A percentile compares a stretch with the other conserved stretches of the same genome.
These are phyloP conservation scores for Crotalus helleri DNA, from an alignment of 2,113 vertebrate genomes.

Conservation along the genomic window DNA sequence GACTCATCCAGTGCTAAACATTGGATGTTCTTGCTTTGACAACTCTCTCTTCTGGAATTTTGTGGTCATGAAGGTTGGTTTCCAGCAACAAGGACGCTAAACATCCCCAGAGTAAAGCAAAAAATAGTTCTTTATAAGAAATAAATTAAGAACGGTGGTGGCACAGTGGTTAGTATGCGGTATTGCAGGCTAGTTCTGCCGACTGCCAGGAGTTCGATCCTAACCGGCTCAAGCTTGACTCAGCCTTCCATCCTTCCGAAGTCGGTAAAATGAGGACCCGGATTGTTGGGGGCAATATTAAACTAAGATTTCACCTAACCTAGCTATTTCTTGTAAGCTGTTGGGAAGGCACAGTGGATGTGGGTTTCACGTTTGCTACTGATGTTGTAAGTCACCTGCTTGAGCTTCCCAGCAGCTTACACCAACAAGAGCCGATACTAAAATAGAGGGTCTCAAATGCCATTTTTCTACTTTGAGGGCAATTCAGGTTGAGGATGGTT, in stretches of 20 bases:
- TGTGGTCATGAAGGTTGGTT: neutral
- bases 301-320: neutral
- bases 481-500: neutral
- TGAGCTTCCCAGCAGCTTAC: neutral
- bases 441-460: neutral
- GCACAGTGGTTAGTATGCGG: too few species aligned
- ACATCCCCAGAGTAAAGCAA: neutral
- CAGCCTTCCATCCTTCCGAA: too few species aligned
- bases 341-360: too few species aligned
- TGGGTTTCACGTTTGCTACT: neutral
- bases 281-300: too few species aligned
- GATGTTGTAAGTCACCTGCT: too few species aligned
- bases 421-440: neutral
- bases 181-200: too few species aligned
- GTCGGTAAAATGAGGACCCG: too few species aligned
- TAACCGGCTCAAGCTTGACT: too few species aligned
- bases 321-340: neutral
- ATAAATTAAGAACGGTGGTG: too few species aligned
- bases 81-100: neutral
- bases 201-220: too few species aligned
- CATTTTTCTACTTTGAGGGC: neutral
- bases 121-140: neutral
- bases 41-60: neutral
- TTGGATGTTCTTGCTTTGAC: neutral
- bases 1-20: neutral